These are phyloP conservation scores for Sparidentex hasta DNA, from an alignment of 2,797 vertebrate species.

Conservation along the genomic window DNA sequence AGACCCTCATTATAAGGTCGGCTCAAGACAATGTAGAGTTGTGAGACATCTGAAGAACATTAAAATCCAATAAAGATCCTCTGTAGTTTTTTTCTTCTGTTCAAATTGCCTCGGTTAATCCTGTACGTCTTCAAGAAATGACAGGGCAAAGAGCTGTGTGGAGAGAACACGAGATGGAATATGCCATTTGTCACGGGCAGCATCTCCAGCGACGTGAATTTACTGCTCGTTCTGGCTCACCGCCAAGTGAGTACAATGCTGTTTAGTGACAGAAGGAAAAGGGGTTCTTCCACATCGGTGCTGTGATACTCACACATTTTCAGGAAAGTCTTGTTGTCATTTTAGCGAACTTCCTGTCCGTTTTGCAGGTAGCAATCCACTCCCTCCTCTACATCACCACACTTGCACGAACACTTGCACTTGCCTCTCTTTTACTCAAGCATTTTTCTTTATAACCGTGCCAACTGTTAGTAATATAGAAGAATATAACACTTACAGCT, in stretches of 20 bases:
- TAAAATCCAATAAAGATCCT: background rate
- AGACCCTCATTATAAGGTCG: conserved; percentile 30
- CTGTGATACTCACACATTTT: background rate
- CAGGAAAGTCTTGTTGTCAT: no score
- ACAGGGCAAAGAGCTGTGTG: conserved; percentile 17
- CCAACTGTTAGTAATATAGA: no score
- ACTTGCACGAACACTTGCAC: no score
- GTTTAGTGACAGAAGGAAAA: conserved; percentile 3
- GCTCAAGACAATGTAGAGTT: conserved; percentile 19
- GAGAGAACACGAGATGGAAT: conserved; percentile 54
- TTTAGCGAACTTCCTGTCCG: no score
- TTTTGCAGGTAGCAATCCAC: no score
- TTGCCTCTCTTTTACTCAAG: no score
- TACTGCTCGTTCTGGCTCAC: conserved; percentile 34
- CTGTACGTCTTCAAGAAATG: conserved; percentile 27
- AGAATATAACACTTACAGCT: no score
- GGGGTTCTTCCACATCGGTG: background rate
- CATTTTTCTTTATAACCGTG: no score
- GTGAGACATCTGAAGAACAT: conserved; percentile 26
- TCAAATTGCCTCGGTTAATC: conserved; percentile 33
- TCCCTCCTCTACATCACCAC: no score
- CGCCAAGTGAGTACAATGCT: conserved; percentile 32
- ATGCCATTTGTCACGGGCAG: conserved; percentile 48
- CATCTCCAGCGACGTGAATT: conserved; percentile 45
- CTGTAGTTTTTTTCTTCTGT: background rate